A percentile compares a stretch with the other conserved stretches of the same genome.
Conservation (phyloP, 2,888 invertebrate genomes). For the Cantharis flavilabris region DNA sequence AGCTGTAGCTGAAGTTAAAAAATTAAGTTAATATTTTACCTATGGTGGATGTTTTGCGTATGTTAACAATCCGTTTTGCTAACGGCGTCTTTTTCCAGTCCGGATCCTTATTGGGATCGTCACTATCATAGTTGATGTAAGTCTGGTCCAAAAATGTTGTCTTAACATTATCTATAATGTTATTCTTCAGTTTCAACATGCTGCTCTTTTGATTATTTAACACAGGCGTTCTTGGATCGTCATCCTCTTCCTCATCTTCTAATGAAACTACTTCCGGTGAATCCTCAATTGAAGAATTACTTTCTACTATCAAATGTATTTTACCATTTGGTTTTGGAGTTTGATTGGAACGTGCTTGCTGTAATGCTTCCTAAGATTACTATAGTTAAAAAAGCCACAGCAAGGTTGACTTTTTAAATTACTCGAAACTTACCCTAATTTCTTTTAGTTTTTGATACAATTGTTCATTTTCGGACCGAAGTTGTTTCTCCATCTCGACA, state of each 20-base stretch:
- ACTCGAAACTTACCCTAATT: slow-evolving; percentile 23
- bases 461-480: slow-evolving; percentile 44
- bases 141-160: neutral
- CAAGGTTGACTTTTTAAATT: neutral
- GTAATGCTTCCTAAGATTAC: neutral
- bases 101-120: slow-evolving; percentile 60
- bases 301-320: neutral
- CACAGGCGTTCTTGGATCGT: neutral
- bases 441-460: slow-evolving; percentile 17
- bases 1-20: too few species aligned
- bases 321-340: neutral
- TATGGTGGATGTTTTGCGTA: neutral
- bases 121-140: slow-evolving; percentile 41
- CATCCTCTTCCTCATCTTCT: neutral
- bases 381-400: neutral
- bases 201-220: neutral
- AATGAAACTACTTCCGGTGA: neutral
- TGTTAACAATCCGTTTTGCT: slow-evolving; percentile 51
- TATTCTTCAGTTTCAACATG: neutral
- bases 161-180: neutral
- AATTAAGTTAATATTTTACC: neutral
- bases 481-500: slow-evolving; percentile 57
- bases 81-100: slow-evolving; percentile 74
- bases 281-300: neutral
- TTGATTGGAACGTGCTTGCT: neutral